Conservation (phyloP, 2,113 vertebrate species). For the Corythornis cristatus region DNA sequence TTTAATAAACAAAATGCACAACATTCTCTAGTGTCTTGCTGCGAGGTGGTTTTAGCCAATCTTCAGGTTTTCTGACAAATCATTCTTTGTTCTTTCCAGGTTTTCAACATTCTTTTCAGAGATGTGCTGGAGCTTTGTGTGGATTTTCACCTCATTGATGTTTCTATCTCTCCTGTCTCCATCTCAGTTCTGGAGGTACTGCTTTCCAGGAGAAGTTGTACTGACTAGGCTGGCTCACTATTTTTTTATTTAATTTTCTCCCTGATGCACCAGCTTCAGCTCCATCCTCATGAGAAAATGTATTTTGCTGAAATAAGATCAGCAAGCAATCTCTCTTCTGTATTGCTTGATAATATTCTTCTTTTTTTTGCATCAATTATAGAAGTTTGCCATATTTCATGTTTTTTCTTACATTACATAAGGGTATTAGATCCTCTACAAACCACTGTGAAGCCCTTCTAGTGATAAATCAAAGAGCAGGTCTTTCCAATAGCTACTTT, state of each 20-base stretch:
- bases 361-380: neutral
- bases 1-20: neutral
- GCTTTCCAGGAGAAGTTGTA: neutral
- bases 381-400: neutral
- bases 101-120: neutral
- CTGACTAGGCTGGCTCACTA: neutral
- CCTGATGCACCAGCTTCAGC: neutral
- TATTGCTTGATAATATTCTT: neutral
- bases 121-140: neutral
- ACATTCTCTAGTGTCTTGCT: neutral
- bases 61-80: neutral
- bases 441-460: neutral
- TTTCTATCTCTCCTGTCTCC: neutral
- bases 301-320: neutral
- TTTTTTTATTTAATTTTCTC: neutral
- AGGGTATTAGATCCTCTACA: neutral
- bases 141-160: neutral
- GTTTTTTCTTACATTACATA: neutral
- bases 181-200: neutral
- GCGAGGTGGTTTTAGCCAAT: neutral
- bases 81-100: neutral
- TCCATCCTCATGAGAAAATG: neutral
- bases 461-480: neutral
- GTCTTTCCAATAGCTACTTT: neutral
- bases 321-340: neutral